Base-by-base conservation (phyloP, 2,888 invertebrate species). In the Leptura quadrifasciata region DNA sequence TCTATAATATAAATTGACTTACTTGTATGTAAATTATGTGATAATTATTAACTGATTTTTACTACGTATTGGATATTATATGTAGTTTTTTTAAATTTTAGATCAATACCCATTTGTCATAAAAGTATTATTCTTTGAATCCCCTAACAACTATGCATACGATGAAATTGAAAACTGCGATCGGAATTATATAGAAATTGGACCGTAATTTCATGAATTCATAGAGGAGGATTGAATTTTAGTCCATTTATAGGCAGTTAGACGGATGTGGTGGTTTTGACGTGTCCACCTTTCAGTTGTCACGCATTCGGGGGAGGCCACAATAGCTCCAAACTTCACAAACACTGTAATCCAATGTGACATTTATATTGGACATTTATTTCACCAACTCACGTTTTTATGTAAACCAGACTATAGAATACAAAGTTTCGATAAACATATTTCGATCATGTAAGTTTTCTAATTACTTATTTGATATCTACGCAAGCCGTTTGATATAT, bases 281-380 rank as follows among this genome's bases (percentile, higher is more conserved):
- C 82, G 76, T 81, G 80, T 81, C 80, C 83, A 74, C 75, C 79
- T 77, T 78, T 77, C 76, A 76, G 72, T 55, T 74, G 75, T 75
- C 78, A 76, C 55, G 72, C 68, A 60, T 55, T 70, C 20, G 72
- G 68, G 77, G 70, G 68, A 35, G 58, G 71, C 76, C 82, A 82
- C 80, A 83, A 84, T 82, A 74, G 76, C 79, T 76, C 76, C 81
- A 81, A 83, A 81, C 80, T 81, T 80, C 78, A 75, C 78, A 69
- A 74, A 71, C 76, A 76, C 77, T 79, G 80, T 83, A 84, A 84
- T 84, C 80, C 80, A 71, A 75, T 74, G 77, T 83, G 84, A 84
- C 84, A 81, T 84, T 84, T 84, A 84, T 83, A 81, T 80, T 79
- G 78, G 79, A 81, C 80, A 79, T 79, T 82, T 83, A 81, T 81